Conservation (phyloP, 2,797 vertebrate species). For the Muraenolepis orangiensis region DNA sequence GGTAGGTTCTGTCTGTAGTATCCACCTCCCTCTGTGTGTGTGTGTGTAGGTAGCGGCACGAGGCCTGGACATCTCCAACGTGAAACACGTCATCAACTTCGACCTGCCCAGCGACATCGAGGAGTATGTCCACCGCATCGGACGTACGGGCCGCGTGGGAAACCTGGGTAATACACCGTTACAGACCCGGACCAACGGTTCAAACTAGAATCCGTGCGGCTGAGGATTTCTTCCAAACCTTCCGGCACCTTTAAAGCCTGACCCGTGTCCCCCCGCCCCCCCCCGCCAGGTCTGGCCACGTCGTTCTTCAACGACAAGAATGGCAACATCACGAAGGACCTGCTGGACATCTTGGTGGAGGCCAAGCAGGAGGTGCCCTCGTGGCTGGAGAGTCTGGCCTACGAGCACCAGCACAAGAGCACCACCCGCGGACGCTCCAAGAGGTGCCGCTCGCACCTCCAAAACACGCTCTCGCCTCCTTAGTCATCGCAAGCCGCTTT, state of each 20-base stretch:
- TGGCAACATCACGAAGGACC: too few species aligned
- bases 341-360: too few species aligned
- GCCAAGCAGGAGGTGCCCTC: conserved; percentile 96
- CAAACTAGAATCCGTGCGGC: too few species aligned
- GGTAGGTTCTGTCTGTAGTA: too few species aligned
- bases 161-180: conserved; percentile 81
- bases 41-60: conserved; percentile 85
- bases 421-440: conserved; percentile 89
- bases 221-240: too few species aligned
- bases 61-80: conserved; percentile 88
- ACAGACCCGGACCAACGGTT: too few species aligned
- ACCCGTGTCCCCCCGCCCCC: too few species aligned
- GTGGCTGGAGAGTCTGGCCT: conserved; percentile 93
- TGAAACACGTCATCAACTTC: conserved; percentile 96
- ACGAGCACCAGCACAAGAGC: conserved; percentile 92
- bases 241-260: too few species aligned
- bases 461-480: too few species aligned
- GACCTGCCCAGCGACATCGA: conserved; percentile 95
- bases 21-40: neutral
- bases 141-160: conserved; percentile 91
- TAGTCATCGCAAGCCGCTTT: too few species aligned
- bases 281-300: conserved; percentile 84
- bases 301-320: too few species aligned
- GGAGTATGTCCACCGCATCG: too few species aligned
- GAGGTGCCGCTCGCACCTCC: conserved; percentile 81